These are phyloP conservation scores for Hipposideros armiger DNA, from an alignment of 2,113 vertebrate genomes.

Conservation along the genomic window DNA sequence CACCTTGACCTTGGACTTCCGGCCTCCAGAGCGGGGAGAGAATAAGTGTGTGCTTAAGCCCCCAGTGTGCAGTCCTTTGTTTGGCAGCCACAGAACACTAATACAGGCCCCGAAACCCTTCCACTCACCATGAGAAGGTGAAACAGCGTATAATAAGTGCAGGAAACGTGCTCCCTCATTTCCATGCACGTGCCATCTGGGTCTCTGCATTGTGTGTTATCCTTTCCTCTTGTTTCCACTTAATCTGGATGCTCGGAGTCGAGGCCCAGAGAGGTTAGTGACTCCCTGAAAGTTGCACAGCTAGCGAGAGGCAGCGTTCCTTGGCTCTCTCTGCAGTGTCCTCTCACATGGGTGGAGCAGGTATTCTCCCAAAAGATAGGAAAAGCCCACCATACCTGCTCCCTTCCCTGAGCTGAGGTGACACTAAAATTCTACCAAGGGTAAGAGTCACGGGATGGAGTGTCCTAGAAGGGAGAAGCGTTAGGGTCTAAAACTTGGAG, in stretches of 20 bases:
- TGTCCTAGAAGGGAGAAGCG: background rate
- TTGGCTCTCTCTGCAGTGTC: background rate
- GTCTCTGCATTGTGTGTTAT: rapidly evolving
- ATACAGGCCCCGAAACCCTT: background rate
- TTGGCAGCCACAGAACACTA: background rate
- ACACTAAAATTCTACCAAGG: background rate
- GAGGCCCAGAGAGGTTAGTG: background rate
- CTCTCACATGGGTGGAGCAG: background rate
- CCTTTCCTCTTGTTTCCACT: background rate
- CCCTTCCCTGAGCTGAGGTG: background rate
- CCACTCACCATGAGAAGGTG: background rate
- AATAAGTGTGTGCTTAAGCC: background rate
- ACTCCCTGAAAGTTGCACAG: background rate
- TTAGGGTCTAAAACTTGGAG: background rate
- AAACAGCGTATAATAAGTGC: rapidly evolving
- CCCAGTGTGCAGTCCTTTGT: background rate
- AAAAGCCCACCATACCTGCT: background rate
- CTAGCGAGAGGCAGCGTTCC: rapidly evolving
- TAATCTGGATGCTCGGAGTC: background rate
- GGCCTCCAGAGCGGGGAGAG: background rate
- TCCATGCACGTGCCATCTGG: rapidly evolving
- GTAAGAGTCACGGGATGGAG: background rate
- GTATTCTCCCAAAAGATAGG: rapidly evolving
- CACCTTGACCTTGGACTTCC: background rate
- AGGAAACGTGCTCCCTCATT: rapidly evolving